Conservation (phyloP, 2,797 vertebrate species). For the Sebastes hopkinsi region DNA sequence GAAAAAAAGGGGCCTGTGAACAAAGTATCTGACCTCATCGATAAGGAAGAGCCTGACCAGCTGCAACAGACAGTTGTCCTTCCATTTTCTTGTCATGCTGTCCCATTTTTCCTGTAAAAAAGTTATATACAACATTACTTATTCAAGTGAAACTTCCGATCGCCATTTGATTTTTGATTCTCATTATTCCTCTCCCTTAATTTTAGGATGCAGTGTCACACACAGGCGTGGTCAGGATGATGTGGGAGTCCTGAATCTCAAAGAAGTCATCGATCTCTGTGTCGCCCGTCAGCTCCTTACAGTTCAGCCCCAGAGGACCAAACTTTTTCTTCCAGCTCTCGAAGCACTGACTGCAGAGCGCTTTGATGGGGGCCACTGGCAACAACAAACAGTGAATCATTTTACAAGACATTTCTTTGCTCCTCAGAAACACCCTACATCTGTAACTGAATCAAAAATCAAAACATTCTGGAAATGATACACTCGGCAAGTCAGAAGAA, state of each 20-base stretch:
- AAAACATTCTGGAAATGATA: background rate
- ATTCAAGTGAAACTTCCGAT: background rate
- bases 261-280: constrained; percentile 96
- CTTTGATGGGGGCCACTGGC: constrained; percentile 98
- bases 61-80: constrained; percentile 91
- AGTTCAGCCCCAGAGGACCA: constrained; percentile 90
- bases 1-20: background rate
- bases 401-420: background rate
- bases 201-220: constrained; percentile 63
- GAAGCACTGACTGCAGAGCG: constrained; percentile 94
- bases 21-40: constrained; percentile 77
- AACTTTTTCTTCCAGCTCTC: constrained; percentile 97
- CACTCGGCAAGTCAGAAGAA: background rate
- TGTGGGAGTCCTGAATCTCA: constrained; percentile 95
- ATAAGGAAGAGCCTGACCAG: constrained; percentile 95
- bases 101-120: constrained; percentile 96
- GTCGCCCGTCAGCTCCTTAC: constrained; percentile 97
- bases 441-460: background rate
- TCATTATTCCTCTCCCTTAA: background rate
- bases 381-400: constrained; percentile 34
- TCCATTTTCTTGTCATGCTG: constrained; percentile 97
- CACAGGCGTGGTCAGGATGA: constrained; percentile 97
- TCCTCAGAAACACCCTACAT: background rate
- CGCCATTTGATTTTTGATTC: background rate
- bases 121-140: background rate